These are phyloP conservation scores for Brachypodius melanocephalos DNA, from an alignment of 2,113 vertebrate genomes.

Conservation along the genomic window DNA sequence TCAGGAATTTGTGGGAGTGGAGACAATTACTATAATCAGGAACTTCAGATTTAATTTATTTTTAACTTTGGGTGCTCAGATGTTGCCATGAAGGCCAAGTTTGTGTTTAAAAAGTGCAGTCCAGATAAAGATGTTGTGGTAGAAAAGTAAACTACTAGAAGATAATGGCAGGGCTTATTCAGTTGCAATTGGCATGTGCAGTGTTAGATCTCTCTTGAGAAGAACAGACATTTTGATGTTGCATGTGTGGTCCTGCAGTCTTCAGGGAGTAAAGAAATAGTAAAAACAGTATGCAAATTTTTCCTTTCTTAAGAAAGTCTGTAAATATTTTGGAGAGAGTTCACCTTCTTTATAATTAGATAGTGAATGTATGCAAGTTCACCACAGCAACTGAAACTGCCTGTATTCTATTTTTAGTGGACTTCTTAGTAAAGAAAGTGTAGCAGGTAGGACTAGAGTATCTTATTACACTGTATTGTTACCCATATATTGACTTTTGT, in stretches of 20 bases:
- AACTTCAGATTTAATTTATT: neutral
- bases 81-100: neutral
- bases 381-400: neutral
- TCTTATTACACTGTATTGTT: neutral
- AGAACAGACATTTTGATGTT: neutral
- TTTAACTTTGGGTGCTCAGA: neutral
- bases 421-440: slow-evolving; percentile 7
- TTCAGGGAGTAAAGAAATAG: neutral
- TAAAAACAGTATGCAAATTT: neutral
- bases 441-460: neutral
- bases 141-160: neutral
- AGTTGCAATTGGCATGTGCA: neutral
- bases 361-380: neutral
- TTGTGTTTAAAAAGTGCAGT: neutral
- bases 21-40: neutral
- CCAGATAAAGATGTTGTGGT: neutral
- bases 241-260: neutral
- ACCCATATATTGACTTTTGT: neutral
- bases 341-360: neutral
- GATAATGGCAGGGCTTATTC: neutral
- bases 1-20: neutral
- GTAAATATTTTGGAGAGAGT: neutral
- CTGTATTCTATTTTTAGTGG: slow-evolving; percentile 20
- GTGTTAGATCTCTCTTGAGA: neutral
- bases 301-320: neutral